A percentile compares a stretch with the other conserved stretches of the same genome.
Conservation (phyloP, 2,888 invertebrate species). For the Drosophila paranaensis region DNA sequence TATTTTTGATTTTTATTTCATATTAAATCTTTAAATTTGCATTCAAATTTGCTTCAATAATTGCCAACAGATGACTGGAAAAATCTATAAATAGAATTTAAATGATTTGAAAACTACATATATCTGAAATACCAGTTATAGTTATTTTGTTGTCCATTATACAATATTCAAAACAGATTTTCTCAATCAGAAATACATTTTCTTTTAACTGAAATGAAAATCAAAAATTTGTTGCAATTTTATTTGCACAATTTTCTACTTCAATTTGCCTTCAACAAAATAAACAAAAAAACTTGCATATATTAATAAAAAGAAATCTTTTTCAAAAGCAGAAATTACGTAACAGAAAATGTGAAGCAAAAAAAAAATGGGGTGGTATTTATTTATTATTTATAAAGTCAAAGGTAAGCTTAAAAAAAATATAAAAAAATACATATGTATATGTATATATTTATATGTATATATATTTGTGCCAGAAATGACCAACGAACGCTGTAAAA, state of each 20-base stretch:
- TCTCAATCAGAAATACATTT: background rate
- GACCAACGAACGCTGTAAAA: constrained; percentile 1
- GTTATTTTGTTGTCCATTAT: background rate
- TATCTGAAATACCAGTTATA: background rate
- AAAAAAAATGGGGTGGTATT: background rate
- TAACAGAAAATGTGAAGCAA: background rate
- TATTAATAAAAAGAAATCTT: background rate
- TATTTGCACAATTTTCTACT: background rate
- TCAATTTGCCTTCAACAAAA: background rate
- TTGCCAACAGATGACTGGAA: background rate
- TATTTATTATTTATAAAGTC: background rate
- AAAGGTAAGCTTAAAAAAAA: background rate
- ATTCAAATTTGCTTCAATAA: background rate
- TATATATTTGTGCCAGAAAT: background rate
- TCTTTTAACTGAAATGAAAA: background rate
- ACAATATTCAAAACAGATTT: background rate
- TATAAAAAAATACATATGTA: too few relatives aligned
- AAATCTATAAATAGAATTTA: background rate
- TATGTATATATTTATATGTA: background rate
- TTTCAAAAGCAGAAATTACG: too few relatives aligned
- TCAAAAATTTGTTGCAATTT: background rate
- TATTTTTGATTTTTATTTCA: background rate
- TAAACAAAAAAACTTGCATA: background rate
- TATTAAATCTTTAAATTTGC: background rate
- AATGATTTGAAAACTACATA: background rate